Base-by-base conservation (phyloP, 2,113 vertebrate species). In the Ictalurus punctatus region DNA sequence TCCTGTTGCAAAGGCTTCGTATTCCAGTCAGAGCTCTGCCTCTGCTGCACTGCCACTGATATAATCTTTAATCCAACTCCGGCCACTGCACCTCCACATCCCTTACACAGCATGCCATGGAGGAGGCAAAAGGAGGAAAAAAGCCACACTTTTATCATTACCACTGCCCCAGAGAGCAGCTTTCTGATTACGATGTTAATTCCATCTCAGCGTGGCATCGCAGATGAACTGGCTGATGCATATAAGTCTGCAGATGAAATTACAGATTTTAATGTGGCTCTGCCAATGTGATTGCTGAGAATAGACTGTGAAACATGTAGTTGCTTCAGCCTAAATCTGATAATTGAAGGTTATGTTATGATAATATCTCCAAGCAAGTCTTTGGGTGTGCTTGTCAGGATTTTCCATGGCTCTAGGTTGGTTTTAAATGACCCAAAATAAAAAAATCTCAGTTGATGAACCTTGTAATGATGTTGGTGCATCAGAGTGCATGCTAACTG, bases 31-130 rank as follows among this genome's bases (percentile, higher is more conserved):
- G 80, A 65, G 80, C 30, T 52, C 48, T 67, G 48, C 44, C 25
- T 54, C 17, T 74, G 52, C 54, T 1, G 61, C 79, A 52, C 40
- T n/a, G 90, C 69, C 91, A 91, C 91, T 90, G 95, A 95, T 95
- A 94, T 86, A 74, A 95, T 95, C 94, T 95, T 94, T 93, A 95
- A 94, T 94, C 92, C 91, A 88, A n/a, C 82, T 80, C 85, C 91
- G 90, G 87, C 74, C 90, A 90, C 91, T 89, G 90, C 90, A 89
- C 90, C 89, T 91, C 90, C 19, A 80, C 92, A 93, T 94, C 91
- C 91, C 91, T 94, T 92, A 93, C 78, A 89, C 73, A n/a, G 73
- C 86, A 87, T 84, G 91, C 91, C 92, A 80, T 58, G 37, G 27
- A 73, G 81, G 54, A 84, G 86, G 87, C 67, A 82, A 67, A 86